Conservation (phyloP, 2,888 invertebrate species). For the Cephus pulcher region DNA sequence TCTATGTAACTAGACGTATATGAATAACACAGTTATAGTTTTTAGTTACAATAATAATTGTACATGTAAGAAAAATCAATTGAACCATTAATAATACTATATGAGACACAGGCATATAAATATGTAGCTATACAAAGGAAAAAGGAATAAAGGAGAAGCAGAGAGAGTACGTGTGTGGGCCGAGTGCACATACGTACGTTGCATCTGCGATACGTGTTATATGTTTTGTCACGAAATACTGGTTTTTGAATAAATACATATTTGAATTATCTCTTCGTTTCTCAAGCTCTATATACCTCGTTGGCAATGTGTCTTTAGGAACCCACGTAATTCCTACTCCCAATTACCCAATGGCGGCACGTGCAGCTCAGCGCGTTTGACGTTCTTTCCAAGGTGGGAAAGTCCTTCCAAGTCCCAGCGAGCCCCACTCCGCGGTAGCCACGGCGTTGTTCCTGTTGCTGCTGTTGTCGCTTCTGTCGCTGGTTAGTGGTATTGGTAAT, state of each 20-base stretch:
- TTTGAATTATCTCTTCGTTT: conserved; percentile 51
- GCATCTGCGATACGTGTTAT: conserved; percentile 51
- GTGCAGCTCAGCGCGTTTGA: no score
- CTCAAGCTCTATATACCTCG: no score
- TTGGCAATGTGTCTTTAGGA: no score
- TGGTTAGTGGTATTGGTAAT: no score
- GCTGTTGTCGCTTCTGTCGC: no score
- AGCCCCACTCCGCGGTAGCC: no score
- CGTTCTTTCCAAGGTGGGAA: no score
- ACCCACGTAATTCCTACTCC: no score
- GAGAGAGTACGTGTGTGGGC: conserved; percentile 41
- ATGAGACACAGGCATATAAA: conserved; percentile 20
- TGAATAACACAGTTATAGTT: conserved; percentile 2
- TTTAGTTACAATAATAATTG: conserved; percentile 8
- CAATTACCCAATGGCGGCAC: no score
- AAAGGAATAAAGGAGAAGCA: conserved; percentile 24
- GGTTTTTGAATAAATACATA: conserved; percentile 64
- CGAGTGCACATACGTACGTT: conserved; percentile 48
- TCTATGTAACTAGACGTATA: conserved; percentile 18
- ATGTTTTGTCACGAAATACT: conserved; percentile 62
- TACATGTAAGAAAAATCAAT: conserved; percentile 10
- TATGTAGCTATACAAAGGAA: conserved; percentile 30
- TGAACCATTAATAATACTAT: conserved; percentile 12
- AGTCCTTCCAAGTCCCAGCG: no score
- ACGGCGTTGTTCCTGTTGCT: no score